Evolutionary conservation across 2,113 vertebrate species (phyloP).

Genomic region (Tauraco erythrolophus): DNA sequence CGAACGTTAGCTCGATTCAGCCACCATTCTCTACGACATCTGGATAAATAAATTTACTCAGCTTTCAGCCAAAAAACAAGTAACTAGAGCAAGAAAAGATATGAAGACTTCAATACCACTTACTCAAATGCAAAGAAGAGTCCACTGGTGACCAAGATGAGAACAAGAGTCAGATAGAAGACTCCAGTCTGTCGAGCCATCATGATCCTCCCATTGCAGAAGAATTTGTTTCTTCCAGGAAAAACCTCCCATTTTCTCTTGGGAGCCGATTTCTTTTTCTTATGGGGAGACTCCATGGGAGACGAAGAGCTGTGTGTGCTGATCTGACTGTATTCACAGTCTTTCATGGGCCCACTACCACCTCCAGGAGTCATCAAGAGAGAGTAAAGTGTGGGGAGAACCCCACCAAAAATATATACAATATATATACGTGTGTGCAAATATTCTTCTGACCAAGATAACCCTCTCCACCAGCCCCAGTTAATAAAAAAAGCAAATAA

Average conservation of each 20-base stretch:
- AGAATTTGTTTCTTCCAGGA: slow-evolving; percentile 97
- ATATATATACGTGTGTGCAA: slow-evolving; percentile 24
- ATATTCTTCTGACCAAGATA: slow-evolving; percentile 30
- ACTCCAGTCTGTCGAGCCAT: slow-evolving; percentile 98
- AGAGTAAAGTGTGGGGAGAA: slow-evolving; percentile 67
- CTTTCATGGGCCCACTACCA: slow-evolving; percentile 94
- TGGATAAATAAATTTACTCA: background rate
- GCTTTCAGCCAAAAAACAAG: background rate
- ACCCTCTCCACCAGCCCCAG: slow-evolving; percentile 42
- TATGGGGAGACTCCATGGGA: slow-evolving; percentile 95
- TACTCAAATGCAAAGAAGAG: slow-evolving; percentile 99
- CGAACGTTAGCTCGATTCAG: background rate
- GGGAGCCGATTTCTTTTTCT: slow-evolving; percentile 84
- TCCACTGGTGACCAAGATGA: slow-evolving; percentile 96
- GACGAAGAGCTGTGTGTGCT: slow-evolving; percentile 92
- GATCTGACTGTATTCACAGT: slow-evolving; percentile 98
- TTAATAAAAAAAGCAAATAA: background rate
- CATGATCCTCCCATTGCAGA: slow-evolving; percentile 97
- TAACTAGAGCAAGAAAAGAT: background rate
- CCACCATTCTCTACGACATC: background rate
- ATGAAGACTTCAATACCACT: slow-evolving; percentile 72
- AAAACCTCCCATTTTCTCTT: slow-evolving; percentile 97
- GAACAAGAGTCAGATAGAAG: slow-evolving; percentile 95
- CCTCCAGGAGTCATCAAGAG: slow-evolving; percentile 91
- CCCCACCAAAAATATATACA: slow-evolving; percentile 68